phyloP scores from a whole-genome alignment of 1,140 invertebrate species.

The Ladona fulva region DNA sequence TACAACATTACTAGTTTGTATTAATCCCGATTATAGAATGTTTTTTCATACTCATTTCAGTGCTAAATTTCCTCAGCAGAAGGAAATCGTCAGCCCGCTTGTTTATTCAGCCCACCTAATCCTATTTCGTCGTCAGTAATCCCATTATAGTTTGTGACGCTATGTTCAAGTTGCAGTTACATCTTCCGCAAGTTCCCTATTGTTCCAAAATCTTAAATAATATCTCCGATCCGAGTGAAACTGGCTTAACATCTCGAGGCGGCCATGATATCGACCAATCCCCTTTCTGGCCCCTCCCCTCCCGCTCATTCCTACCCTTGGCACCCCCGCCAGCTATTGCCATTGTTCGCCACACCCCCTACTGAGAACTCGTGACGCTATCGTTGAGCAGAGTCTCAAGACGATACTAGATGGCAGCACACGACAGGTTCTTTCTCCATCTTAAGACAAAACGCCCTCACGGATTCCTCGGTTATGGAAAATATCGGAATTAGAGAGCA shows the following conservation, averaged over 20 bases:
- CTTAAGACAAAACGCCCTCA: too few species aligned
- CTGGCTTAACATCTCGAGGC: background rate
- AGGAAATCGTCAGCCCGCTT: too few species aligned
- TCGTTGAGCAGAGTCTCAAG: background rate
- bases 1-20: too few species aligned
- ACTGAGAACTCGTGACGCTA: background rate
- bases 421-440: background rate
- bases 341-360: constrained; percentile 6
- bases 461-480: too few species aligned
- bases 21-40: too few species aligned
- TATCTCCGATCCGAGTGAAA: background rate
- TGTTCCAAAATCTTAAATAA: background rate
- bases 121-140: too few species aligned
- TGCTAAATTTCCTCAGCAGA: too few species aligned
- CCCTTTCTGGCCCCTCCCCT: background rate
- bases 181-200: background rate
- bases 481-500: too few species aligned
- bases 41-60: too few species aligned
- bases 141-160: too few species aligned
- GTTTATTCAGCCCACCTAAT: too few species aligned
- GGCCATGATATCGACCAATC: constrained; percentile 3
- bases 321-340: background rate
- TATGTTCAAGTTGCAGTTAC: too few species aligned
- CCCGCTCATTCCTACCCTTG: background rate
- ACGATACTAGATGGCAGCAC: background rate